These are phyloP conservation scores for Monomorium pharaonis DNA, from an alignment of 1,140 invertebrate species.

Conservation along the genomic window DNA sequence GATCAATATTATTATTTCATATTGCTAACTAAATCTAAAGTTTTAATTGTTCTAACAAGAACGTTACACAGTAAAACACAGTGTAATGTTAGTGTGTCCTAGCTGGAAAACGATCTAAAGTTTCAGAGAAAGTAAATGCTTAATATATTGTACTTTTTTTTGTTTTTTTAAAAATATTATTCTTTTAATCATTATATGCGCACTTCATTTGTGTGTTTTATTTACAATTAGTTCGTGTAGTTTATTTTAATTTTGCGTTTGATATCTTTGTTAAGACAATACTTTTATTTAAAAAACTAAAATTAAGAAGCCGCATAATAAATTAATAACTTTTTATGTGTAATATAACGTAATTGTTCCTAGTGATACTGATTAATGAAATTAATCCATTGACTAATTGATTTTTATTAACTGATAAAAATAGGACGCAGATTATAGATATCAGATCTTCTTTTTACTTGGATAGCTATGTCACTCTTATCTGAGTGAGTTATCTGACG, in stretches of 20 bases:
- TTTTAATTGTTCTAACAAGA: no score
- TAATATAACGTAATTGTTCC: background rate
- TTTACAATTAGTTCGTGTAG: background rate
- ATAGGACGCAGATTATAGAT: background rate
- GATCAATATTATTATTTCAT: no score
- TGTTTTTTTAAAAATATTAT: background rate
- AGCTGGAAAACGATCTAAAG: no score
- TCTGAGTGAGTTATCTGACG: no score
- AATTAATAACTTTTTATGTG: background rate
- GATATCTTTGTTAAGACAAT: no score
- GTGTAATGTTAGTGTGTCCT: no score
- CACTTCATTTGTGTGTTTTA: background rate
- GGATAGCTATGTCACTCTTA: no score
- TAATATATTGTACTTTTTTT: background rate
- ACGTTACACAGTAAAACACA: no score
- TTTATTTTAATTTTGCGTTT: background rate
- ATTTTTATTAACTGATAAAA: background rate
- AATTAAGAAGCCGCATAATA: background rate
- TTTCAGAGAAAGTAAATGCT: background rate
- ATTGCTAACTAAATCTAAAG: no score
- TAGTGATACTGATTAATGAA: background rate
- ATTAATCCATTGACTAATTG: background rate
- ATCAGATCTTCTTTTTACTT: background rate
- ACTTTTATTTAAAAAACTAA: background rate
- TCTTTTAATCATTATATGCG: background rate